Evolutionary conservation across 2,797 vertebrate genomes (phyloP), one percentile per base, ranked within the genome.

Genomic region (Spondyliosoma cantharus): DNA sequence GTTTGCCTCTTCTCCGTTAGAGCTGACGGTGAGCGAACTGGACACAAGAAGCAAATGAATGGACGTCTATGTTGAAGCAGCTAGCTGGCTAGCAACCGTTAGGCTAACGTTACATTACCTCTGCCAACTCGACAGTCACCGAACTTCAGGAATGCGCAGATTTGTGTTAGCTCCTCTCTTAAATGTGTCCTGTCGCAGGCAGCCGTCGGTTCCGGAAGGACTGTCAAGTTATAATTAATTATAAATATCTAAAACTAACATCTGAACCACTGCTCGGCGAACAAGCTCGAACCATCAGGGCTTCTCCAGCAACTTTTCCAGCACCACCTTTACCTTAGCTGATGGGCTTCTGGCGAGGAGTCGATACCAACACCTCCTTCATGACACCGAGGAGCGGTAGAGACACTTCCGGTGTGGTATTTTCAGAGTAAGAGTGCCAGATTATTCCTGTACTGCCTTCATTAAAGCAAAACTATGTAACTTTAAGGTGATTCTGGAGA

Each of bases 41-140:
- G 53, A 63, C 24, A 24, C 24, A 46, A 15, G 17, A 74, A 22
- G 16, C 11, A 11, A 75, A 91, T 87, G 84, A 89, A 80, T 80
- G 74, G 29, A n/a, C 5, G 54, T 45, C 59, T 65, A 2, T 32
- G 42, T 16, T 17, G 14, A 7, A 62, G 1, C 20, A n/a, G 71
- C 61, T 81, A 72, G 20, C 59, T 74, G 52, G 81, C 71, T 62
- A 82, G 52, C 45, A 19, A 0, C 50, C 9, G 16, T 60, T 70
- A 81, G 7, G 65, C 74, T 71, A 58, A 32, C 46, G 29, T 15
- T 74, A 48, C 77, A 2, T 89, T 88, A 92, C 91, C 92, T 92
- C 19, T 85, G 86, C 85, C 87, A 92, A 78, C 86, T 90, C 90
- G 89, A 90, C 90, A 82, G 29, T 68, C 73, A 0, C 32, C 24